phyloP scores from a whole-genome alignment of 2,888 invertebrate species.

The Amphipyra tragopoginis region DNA sequence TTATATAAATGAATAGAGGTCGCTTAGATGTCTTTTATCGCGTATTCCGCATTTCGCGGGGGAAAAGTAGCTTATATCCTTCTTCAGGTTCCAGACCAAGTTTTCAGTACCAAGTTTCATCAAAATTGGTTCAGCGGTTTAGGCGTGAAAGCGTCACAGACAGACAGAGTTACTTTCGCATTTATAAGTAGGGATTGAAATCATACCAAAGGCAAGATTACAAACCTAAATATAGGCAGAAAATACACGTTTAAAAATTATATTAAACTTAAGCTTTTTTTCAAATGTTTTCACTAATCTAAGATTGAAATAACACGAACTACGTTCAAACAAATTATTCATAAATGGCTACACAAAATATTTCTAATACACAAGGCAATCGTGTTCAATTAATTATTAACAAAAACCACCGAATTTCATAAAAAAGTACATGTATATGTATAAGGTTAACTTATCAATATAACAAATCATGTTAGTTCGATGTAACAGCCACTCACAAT shows the following conservation, averaged over 20 bases:
- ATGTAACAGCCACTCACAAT: constrained; percentile 48
- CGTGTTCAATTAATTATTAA: constrained; percentile 25
- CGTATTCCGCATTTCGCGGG: too few relatives aligned
- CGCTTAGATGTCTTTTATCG: too few relatives aligned
- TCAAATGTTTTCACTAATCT: neutral
- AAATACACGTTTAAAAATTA: neutral
- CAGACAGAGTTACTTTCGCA: too few relatives aligned
- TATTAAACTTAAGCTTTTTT: neutral
- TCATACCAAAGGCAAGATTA: too few relatives aligned
- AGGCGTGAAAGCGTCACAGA: too few relatives aligned
- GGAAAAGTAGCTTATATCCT: too few relatives aligned
- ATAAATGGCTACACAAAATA: neutral
- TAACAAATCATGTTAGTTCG: constrained; percentile 50
- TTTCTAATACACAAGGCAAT: constrained; percentile 8
- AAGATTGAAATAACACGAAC: neutral
- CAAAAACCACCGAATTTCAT: constrained; percentile 30
- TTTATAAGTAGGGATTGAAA: too few relatives aligned
- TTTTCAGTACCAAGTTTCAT: too few relatives aligned
- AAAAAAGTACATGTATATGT: constrained; percentile 13
- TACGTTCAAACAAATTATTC: constrained; percentile 5
- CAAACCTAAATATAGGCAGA: too few relatives aligned
- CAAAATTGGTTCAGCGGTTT: too few relatives aligned
- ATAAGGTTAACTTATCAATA: constrained; percentile 35
- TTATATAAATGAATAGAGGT: too few relatives aligned
- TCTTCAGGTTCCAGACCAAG: too few relatives aligned